phyloP scores from a whole-genome alignment of 1,140 invertebrate species.

The Leptinotarsa texana region DNA sequence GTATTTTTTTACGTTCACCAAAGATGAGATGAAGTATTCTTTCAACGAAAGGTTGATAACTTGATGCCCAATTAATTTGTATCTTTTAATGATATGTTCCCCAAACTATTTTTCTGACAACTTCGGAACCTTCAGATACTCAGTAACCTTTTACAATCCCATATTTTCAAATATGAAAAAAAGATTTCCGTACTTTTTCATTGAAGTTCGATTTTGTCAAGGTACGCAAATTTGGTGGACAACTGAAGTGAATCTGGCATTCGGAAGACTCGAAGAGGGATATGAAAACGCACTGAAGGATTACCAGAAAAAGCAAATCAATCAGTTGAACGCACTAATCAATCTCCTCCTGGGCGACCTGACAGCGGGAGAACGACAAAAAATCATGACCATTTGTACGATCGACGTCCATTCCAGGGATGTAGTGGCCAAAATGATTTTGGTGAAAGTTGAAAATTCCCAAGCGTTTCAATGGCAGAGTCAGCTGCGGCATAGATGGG shows the following conservation, averaged over 20 bases:
- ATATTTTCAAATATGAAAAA: too few relatives aligned
- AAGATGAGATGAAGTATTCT: too few relatives aligned
- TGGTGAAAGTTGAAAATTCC: slow-evolving; percentile 77
- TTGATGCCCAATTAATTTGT: too few relatives aligned
- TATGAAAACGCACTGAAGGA: slow-evolving; percentile 91
- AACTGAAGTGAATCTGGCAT: slow-evolving; percentile 87
- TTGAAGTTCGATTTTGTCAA: slow-evolving; percentile 15
- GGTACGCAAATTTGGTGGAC: slow-evolving; percentile 94
- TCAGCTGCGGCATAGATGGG: slow-evolving; percentile 88
- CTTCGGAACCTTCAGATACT: too few relatives aligned
- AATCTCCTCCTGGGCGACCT: slow-evolving; percentile 79
- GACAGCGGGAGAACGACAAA: slow-evolving; percentile 81
- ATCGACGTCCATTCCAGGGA: slow-evolving; percentile 91
- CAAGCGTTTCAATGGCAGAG: slow-evolving; percentile 91
- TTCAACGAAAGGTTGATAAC: too few relatives aligned
- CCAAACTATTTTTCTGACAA: too few relatives aligned
- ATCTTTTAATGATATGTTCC: too few relatives aligned
- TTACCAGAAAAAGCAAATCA: slow-evolving; percentile 89
- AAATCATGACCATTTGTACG: slow-evolving; percentile 95
- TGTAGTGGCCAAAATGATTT: slow-evolving; percentile 83
- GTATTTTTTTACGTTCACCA: too few relatives aligned
- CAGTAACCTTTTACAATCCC: too few relatives aligned
- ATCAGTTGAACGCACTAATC: slow-evolving; percentile 81
- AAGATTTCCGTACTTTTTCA: background rate
- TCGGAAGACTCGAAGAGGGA: slow-evolving; percentile 88